Percentiles rank a stretch among this genome's conserved stretches.
These are phyloP conservation scores for Jordanella pulchra DNA, from an alignment of 2,797 vertebrate genomes.

Conservation along the genomic window DNA sequence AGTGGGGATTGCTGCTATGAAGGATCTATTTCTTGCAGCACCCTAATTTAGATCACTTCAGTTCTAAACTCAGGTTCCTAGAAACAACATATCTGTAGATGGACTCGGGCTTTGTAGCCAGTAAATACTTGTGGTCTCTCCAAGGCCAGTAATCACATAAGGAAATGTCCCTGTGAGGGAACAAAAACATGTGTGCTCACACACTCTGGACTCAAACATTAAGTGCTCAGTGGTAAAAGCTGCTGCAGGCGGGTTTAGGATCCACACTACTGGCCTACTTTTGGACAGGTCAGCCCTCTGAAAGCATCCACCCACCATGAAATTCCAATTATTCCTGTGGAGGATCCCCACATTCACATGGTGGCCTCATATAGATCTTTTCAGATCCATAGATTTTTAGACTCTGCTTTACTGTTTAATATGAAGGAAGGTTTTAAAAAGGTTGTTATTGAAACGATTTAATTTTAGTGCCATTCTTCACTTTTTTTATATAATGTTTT, in stretches of 20 bases:
- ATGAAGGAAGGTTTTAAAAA: neutral
- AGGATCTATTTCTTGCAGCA: no score
- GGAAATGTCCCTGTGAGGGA: slow-evolving; percentile 2
- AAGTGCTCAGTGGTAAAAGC: slow-evolving; percentile 34
- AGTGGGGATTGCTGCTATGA: no score
- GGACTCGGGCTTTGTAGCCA: neutral
- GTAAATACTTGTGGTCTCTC: neutral
- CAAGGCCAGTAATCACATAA: slow-evolving; percentile 1
- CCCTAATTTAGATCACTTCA: no score
- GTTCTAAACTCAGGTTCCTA: no score
- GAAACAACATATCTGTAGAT: no score
- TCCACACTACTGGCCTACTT: slow-evolving; percentile 71
- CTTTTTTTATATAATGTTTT: neutral
- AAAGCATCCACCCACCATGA: slow-evolving; percentile 73
- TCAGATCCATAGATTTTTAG: neutral
- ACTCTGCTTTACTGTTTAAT: neutral
- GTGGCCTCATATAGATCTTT: neutral
- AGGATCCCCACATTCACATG: slow-evolving; percentile 31
- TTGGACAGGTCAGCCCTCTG: slow-evolving; percentile 62
- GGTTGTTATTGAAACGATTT: neutral
- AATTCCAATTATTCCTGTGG: slow-evolving; percentile 63
- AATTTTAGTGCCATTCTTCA: neutral
- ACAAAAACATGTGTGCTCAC: slow-evolving; percentile 15
- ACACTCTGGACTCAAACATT: slow-evolving; percentile 27
- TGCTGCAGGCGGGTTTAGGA: slow-evolving; percentile 55